Evolutionary conservation across 2,888 invertebrate genomes (phyloP).

Genomic region (Erpobdella octoculata): DNA sequence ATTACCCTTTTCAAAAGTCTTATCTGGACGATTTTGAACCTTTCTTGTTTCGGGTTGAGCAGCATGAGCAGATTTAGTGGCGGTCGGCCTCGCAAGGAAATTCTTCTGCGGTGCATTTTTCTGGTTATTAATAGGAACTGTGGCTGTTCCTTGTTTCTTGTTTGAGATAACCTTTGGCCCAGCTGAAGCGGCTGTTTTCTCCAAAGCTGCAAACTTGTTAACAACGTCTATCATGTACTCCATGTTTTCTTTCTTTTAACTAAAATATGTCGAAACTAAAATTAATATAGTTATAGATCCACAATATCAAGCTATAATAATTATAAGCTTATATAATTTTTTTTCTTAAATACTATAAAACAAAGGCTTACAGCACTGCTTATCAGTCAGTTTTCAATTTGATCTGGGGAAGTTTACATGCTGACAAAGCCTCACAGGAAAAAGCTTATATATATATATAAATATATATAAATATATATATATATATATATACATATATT

Average conservation of each 20-base stretch:
- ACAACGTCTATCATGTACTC: slow-evolving; percentile 19
- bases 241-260: too few relatives aligned
- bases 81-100: background rate
- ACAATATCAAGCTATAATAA: background rate
- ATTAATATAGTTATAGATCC: background rate
- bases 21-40: background rate
- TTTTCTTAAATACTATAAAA: too few relatives aligned
- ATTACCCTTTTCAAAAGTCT: background rate
- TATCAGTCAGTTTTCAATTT: too few relatives aligned
- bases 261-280: too few relatives aligned
- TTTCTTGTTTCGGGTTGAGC: background rate
- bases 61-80: background rate
- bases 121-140: background rate
- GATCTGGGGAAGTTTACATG: too few relatives aligned
- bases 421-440: too few relatives aligned
- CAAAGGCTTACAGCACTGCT: too few relatives aligned
- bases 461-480: too few relatives aligned
- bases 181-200: slow-evolving; percentile 5
- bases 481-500: too few relatives aligned
- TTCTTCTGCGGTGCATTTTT: background rate
- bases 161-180: background rate
- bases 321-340: too few relatives aligned
- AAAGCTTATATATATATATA: too few relatives aligned
- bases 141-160: background rate
- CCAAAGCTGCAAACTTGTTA: slow-evolving; percentile 19